Base-by-base conservation (phyloP, 2,113 vertebrate genomes). In the Ondatra zibethicus region DNA sequence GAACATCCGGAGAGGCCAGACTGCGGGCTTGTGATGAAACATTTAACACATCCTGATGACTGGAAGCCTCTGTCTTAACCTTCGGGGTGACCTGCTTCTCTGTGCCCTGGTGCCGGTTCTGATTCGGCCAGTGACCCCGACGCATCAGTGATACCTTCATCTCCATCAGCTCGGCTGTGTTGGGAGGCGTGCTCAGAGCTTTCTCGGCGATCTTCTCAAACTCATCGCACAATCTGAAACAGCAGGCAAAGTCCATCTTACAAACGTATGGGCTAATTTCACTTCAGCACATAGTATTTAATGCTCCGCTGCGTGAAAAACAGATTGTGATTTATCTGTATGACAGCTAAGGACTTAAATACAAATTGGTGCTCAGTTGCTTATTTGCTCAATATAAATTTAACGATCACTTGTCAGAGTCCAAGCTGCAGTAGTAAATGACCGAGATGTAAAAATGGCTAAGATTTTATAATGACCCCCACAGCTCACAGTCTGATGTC, bases 171-270 rank as follows among this genome's bases (percentile, higher is more conserved):
- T 98, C 98, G 39, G 99, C 98, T 31, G 99, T 99, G 96, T 99
- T 99, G 77, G 98, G 96, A 7, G 99, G 99, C 10, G 98, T 99
- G 92, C 98, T 98, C 90, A 99, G 98, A 58, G 99, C 99, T 96
- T 98, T 99, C 93, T 99, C 99, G 81, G 99, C 98, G 98, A 99
- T 99, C 96, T 88, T 98, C 96, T 99, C 98, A 99, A 99, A 99
- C 89, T 99, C 99, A 31, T 98, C 94, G 96, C 99, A 99, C 33
- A 99, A 96, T 92, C 99, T 99, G 98, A 96, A 98, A 98, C 36
- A 92, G 3, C 72, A 95, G 84, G 93, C 21, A 96, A 89, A 65
- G 45, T 9, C 50, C 31, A 39, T 65, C 25, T 94, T 47, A 95
- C 2, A 55, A 72, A 84, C 42, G 17, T 8, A 23, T 25, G 42